These are phyloP conservation scores for Zaprionus tsacasi DNA, from an alignment of 1,140 invertebrate species.

Conservation along the genomic window DNA sequence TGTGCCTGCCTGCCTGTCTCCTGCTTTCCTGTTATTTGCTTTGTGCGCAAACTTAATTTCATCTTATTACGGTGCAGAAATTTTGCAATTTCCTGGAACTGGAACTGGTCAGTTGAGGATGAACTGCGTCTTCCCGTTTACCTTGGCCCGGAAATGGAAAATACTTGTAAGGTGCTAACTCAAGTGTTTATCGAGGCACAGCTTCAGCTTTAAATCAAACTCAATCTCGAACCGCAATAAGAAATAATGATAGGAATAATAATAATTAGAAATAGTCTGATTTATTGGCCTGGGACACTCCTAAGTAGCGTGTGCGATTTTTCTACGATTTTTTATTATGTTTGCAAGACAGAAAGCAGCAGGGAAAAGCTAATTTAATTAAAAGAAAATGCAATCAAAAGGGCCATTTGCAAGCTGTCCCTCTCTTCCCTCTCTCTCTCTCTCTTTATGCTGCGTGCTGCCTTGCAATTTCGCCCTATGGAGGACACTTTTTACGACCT, in stretches of 20 bases:
- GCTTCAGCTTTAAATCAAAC: background rate
- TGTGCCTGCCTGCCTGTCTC: constrained; percentile 12
- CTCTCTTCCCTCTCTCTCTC: background rate
- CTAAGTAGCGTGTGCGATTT: constrained; percentile 38
- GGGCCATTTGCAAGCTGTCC: constrained; percentile 55
- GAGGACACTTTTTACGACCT: constrained; percentile 72
- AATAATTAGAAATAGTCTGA: constrained; percentile 37
- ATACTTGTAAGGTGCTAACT: constrained; percentile 44
- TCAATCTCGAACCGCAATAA: background rate
- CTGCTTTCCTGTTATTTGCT: constrained; percentile 42
- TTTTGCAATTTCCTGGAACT: constrained; percentile 73
- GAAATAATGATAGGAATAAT: background rate
- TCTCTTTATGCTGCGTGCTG: constrained; percentile 71
- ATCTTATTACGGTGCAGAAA: constrained; percentile 82
- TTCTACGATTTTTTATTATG: constrained; percentile 33
- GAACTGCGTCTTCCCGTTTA: constrained; percentile 32
- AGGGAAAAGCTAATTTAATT: constrained; percentile 82
- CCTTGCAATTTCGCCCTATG: constrained; percentile 59
- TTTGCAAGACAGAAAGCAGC: constrained; percentile 53
- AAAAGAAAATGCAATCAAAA: constrained; percentile 82
- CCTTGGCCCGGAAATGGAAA: constrained; percentile 68
- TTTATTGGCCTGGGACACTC: constrained; percentile 41
- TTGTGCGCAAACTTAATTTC: constrained; percentile 77
- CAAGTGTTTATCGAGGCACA: constrained; percentile 47
- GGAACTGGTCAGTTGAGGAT: constrained; percentile 41